Evolutionary conservation across 2,113 vertebrate genomes (phyloP).

Genomic region (Laterallus jamaicensis): DNA sequence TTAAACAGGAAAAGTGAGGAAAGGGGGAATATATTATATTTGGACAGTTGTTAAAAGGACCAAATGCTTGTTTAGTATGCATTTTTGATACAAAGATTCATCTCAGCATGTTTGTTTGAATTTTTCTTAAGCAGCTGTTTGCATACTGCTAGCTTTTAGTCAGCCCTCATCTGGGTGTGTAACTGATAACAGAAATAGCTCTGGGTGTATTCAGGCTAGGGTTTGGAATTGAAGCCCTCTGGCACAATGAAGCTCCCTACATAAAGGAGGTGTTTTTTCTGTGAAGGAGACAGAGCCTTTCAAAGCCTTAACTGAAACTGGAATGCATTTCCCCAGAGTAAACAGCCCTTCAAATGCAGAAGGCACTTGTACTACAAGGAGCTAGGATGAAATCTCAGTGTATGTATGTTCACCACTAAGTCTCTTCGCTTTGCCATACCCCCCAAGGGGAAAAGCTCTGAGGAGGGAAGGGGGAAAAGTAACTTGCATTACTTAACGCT

Average conservation of each 20-base stretch:
- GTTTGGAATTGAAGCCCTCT: background rate
- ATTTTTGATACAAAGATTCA: background rate
- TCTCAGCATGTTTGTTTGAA: background rate
- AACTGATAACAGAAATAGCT: background rate
- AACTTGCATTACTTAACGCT: background rate
- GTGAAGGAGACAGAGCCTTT: background rate
- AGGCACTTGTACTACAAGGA: background rate
- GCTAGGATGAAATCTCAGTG: background rate
- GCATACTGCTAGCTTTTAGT: background rate
- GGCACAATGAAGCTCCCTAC: background rate
- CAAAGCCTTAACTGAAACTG: background rate
- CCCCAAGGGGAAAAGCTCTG: background rate
- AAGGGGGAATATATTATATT: background rate
- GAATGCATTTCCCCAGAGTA: background rate
- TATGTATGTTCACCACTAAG: background rate
- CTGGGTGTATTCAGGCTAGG: background rate
- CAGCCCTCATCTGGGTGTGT: background rate
- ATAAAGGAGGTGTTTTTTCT: background rate
- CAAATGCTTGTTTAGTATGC: background rate
- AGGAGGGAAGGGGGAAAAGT: background rate
- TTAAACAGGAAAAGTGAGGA: background rate
- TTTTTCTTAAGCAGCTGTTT: background rate
- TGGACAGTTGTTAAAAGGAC: background rate
- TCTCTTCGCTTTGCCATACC: background rate
- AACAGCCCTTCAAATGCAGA: background rate